Conservation (phyloP, 2,797 vertebrate genomes). For the Holocentrus rufus region DNA sequence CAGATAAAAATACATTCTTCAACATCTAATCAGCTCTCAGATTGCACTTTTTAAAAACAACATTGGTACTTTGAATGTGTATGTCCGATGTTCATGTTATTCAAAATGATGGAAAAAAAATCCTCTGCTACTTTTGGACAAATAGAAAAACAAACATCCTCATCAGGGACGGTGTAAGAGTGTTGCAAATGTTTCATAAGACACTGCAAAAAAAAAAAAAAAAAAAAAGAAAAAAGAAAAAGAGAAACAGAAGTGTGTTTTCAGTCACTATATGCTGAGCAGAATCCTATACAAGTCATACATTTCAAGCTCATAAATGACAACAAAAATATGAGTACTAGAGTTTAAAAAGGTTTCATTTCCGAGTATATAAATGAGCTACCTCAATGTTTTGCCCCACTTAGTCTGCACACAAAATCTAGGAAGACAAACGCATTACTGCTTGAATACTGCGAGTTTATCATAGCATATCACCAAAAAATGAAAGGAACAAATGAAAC, state of each 20-base stretch:
- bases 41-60: too few species aligned
- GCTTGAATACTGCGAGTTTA: conserved; percentile 19
- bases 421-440: not conserved
- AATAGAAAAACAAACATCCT: conserved; percentile 8
- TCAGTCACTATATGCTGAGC: not conserved
- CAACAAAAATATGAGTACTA: conserved; percentile 16
- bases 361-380: conserved; percentile 17
- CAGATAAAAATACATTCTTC: too few species aligned
- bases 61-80: too few species aligned
- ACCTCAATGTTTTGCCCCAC: not conserved
- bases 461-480: conserved; percentile 5
- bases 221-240: too few species aligned
- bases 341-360: conserved; percentile 22
- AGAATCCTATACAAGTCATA: too few species aligned
- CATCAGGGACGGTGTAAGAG: not conserved
- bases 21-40: too few species aligned
- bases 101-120: too few species aligned
- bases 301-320: conserved; percentile 3
- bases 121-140: too few species aligned
- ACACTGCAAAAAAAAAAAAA: not conserved
- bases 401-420: not conserved
- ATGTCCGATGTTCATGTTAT: too few species aligned
- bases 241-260: conserved; percentile 1
- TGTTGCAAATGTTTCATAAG: conserved; percentile 13
- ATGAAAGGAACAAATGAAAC: conserved; percentile 9